Base-by-base conservation (phyloP, 2,113 vertebrate genomes). In the Lycaon pictus region DNA sequence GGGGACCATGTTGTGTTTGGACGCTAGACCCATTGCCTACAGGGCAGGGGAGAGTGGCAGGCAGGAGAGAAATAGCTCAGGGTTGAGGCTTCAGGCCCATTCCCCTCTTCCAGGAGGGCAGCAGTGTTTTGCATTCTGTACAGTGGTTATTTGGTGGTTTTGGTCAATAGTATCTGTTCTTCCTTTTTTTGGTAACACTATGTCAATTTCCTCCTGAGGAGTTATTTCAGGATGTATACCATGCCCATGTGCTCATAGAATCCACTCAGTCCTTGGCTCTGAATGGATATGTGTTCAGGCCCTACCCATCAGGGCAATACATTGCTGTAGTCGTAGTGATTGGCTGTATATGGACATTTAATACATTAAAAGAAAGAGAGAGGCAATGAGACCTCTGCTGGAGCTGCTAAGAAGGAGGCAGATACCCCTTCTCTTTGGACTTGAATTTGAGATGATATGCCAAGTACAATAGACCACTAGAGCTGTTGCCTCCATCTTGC, bases 1-100 rank as follows among this genome's bases (percentile, higher is more conserved):
- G 96, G 97, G 91, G 93, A 95, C 87, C 48, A 0, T 98, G 96
- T 98, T 98, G 72, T 97, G 92, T 93, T 98, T 98, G 98, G 97
- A 98, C 96, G 89, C 96, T 82, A 16, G 86, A 96, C 56, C 58
- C 51, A 12, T 79, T 81, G 88, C 88, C 95, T 97, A 25, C 80
- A 86, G 89, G 97, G 97, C 91, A 91, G 22, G 35, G 51, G 89
- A 96, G 93, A 97, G 92, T 63, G 92, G 55, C 88, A 86, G 82
- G 92, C 77, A 62, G 81, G 88, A 81, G 69, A 82, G 93, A 88
- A 94, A 67, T 0, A 62, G 62, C 65, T 86, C 29, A 51, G 72
- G 8, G 60, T 65, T 48, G 94, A 86, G 72, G 53, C 43, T 96
- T 37, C 72, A 12, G 71, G 32, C 8, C 43, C 48, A 25, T 12